Evolutionary conservation across 1,140 invertebrate genomes (phyloP).

Genomic region (Pogonomyrmex barbatus): DNA sequence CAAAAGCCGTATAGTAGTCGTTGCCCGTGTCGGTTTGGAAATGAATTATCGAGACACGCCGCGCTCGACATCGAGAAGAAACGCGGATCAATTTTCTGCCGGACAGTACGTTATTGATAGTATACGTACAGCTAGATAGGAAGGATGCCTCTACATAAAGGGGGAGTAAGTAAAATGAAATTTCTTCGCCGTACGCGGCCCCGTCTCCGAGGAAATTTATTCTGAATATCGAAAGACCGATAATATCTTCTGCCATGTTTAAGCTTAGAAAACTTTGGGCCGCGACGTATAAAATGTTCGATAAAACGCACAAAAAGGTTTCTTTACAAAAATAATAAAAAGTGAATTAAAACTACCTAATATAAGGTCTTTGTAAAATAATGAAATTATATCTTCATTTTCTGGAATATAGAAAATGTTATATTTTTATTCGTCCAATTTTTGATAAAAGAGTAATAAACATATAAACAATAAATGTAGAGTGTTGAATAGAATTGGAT

Average conservation of each 20-base stretch:
- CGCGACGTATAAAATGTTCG: not conserved
- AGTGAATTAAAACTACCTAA: not conserved
- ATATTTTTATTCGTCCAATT: conserved; percentile 5
- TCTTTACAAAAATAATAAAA: not conserved
- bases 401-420: not conserved
- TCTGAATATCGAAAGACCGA: not conserved
- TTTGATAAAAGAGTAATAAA: not conserved
- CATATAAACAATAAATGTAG: no score
- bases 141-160: not conserved
- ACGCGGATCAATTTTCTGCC: not conserved
- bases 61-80: not conserved
- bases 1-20: conserved; percentile 11
- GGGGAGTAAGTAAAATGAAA: not conserved
- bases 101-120: not conserved
- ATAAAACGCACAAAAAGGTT: conserved; percentile 1
- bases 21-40: not conserved
- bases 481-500: not conserved
- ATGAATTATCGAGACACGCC: conserved; percentile 1
- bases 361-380: conserved; percentile 8
- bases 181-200: not conserved
- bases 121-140: no score
- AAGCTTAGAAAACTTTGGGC: not conserved
- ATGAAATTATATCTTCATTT: conserved; percentile 14
- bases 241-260: conserved; percentile 10
- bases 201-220: conserved; percentile 7